Percentiles rank a stretch among this genome's conserved stretches.
These are phyloP conservation scores for Callopanchax toddi DNA, from an alignment of 2,113 vertebrate genomes.

Conservation along the genomic window DNA sequence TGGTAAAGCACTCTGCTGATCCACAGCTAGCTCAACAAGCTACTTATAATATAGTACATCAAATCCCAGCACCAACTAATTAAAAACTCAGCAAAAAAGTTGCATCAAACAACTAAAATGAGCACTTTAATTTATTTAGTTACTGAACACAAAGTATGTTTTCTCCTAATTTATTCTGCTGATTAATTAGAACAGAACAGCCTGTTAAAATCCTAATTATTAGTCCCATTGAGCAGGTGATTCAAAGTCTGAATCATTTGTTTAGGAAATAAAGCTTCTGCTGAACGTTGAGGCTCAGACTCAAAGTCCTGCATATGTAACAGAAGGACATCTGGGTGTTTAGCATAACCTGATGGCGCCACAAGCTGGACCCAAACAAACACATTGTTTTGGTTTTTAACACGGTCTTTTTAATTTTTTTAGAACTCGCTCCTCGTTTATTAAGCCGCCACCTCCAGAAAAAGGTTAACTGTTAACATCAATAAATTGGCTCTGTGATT, in stretches of 20 bases:
- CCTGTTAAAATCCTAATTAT: not conserved
- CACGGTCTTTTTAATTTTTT: too few species aligned
- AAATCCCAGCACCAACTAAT: too few species aligned
- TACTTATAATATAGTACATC: not conserved
- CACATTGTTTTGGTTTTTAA: too few species aligned
- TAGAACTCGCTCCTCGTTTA: too few species aligned
- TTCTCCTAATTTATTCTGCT: not conserved
- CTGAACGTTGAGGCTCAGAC: not conserved
- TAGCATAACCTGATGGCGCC: not conserved
- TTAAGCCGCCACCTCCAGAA: not conserved
- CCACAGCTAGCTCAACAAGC: too few species aligned
- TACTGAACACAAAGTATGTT: not conserved
- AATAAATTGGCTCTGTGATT: conserved; percentile 1
- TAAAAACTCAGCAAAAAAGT: not conserved
- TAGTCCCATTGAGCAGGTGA: not conserved
- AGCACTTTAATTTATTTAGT: not conserved
- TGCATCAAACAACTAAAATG: too few species aligned
- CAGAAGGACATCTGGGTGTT: not conserved
- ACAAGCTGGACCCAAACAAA: not conserved
- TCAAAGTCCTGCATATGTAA: not conserved
- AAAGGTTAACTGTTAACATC: not conserved
- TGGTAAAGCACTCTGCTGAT: not conserved
- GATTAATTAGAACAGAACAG: not conserved
- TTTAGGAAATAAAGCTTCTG: not conserved
- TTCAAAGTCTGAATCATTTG: not conserved